Conservation (phyloP, 2,888 invertebrate genomes). For the Apamea sordens region DNA sequence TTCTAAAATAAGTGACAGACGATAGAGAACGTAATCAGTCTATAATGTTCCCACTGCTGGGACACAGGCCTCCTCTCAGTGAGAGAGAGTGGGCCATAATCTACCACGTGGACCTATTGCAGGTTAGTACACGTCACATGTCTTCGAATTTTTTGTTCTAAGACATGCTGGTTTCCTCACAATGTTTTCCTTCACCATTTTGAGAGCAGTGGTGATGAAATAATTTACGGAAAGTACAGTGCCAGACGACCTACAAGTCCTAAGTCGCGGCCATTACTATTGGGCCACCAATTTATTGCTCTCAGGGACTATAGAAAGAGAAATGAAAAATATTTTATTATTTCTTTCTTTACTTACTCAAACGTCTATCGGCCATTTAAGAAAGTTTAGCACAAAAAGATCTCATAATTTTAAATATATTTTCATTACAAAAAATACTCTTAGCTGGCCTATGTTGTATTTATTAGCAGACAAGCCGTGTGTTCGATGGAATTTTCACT, state of each 20-base stretch:
- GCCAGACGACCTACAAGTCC: too few species aligned
- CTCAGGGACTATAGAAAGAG: too few species aligned
- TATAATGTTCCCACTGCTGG: background rate
- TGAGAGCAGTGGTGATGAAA: too few species aligned
- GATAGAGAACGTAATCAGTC: background rate
- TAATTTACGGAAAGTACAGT: too few species aligned
- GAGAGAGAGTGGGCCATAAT: background rate
- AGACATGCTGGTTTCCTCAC: too few species aligned
- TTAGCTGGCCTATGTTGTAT: background rate
- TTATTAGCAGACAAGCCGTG: background rate
- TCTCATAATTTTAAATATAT: background rate
- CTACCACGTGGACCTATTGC: too few species aligned
- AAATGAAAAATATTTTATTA: too few species aligned
- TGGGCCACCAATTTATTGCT: too few species aligned
- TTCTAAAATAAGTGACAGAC: background rate
- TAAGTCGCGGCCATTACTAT: too few species aligned
- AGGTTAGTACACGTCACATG: too few species aligned
- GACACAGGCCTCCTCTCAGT: background rate
- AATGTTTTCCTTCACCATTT: too few species aligned
- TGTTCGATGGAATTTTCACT: background rate
- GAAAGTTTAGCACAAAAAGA: background rate
- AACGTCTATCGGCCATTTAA: background rate
- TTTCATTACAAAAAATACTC: background rate
- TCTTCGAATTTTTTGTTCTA: too few species aligned
- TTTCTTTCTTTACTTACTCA: background rate